These are phyloP conservation scores for Lutraria lutraria DNA, from an alignment of 2,888 invertebrate genomes.

Conservation along the genomic window DNA sequence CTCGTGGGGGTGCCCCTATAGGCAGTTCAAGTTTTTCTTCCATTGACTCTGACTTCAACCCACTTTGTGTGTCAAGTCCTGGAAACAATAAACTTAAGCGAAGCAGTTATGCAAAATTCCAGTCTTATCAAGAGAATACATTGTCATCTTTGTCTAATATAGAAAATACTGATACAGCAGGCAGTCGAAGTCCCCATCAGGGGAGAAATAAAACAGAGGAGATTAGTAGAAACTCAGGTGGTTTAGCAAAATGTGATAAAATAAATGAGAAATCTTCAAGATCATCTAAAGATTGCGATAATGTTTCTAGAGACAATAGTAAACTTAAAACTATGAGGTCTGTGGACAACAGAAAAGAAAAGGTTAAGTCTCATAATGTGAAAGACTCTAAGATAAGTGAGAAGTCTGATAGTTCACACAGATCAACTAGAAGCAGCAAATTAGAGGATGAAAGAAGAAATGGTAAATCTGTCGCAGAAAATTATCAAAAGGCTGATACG, in stretches of 20 bases:
- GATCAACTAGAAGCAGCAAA: neutral
- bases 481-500: neutral
- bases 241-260: neutral
- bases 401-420: neutral
- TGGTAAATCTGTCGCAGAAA: neutral
- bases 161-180: neutral
- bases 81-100: neutral
- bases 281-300: neutral
- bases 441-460: neutral
- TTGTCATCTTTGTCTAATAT: neutral
- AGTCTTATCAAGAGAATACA: neutral
- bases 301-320: neutral
- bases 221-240: neutral
- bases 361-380: neutral
- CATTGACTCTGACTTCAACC: constrained; percentile 45
- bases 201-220: neutral
- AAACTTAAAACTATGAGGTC: neutral
- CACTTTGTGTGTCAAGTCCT: constrained; percentile 49
- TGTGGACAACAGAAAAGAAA: neutral
- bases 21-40: constrained; percentile 36
- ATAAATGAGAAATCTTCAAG: neutral
- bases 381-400: neutral
- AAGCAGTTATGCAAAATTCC: neutral
- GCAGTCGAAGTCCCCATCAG: neutral
- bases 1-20: neutral